Base-by-base conservation (phyloP, 37 sponge, comb jelly and placozoan genomes). In the Dysidea cf. avara region DNA sequence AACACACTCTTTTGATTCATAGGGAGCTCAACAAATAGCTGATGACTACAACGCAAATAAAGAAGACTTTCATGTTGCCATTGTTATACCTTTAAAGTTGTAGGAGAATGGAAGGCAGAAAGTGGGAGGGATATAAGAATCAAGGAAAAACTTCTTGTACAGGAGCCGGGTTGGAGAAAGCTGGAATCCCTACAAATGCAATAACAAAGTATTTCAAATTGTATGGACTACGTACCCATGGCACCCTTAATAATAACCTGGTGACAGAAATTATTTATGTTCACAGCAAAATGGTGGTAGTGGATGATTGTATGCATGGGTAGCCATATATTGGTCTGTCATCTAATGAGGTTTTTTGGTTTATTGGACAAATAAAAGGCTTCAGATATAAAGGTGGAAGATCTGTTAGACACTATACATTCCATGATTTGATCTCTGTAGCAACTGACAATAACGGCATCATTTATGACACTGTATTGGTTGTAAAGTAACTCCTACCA, bases 261-360 rank as follows among this genome's bases (percentile, higher is more conserved):
- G 59, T 57, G 29, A 71, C 73, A 48, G 85, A 83, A 39, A 55
- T 69, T 1, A 34, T 83, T 1, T 83, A 83, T 40, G 78, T 83
- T 1, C 85, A 83, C 57, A 52, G 65, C 46, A 83, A 83, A 34
- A 13, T 68, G 64, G 59, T 83, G 78, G 77, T 83, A 29, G 85
- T 83, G 18, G 85, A 83, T 61, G 85, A 83, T 48, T 35, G 85
- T 77, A 12, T 77, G 85, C n/a, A 25, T 69, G 38, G 76, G 76
- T 40, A 61, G 66, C 13, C 85, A 77, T 31, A 33, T 55, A 2
- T 58, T 83, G 28, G 53, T 77, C 1, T 68, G 68, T 48, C 64
- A 67, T 39, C 77, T 83, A 16, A 50, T 83, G 16, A 83, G 57
- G 75, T n/a, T n/a, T n/a, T n/a, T n/a, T n/a, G n/a, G n/a, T n/a